Evolutionary conservation across 2,113 vertebrate genomes (phyloP).

Genomic region (Cyanocitta stelleri): DNA sequence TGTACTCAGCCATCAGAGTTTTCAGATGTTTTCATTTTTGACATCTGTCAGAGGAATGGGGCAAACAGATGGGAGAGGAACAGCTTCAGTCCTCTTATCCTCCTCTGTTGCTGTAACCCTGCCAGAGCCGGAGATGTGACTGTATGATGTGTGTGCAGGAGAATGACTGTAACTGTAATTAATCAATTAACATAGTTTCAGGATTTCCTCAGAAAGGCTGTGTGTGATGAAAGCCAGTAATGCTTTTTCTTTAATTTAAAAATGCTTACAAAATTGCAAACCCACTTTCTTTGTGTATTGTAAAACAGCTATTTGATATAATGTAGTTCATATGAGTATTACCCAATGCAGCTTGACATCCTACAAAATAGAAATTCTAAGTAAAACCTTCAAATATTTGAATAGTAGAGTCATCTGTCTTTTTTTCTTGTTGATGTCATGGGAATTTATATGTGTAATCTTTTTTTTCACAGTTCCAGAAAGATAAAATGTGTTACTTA

Average conservation of each 20-base stretch:
- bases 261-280: background rate
- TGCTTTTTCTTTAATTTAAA: background rate
- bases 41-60: background rate
- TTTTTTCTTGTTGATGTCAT: background rate
- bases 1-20: background rate
- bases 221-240: background rate
- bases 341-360: background rate
- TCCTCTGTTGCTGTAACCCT: background rate
- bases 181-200: background rate
- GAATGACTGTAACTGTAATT: background rate
- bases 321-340: background rate
- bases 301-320: background rate
- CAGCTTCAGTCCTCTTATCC: background rate
- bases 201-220: background rate
- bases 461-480: background rate
- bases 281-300: fast-evolving
- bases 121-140: background rate
- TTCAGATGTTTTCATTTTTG: background rate
- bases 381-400: background rate
- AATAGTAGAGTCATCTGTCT: background rate
- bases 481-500: background rate
- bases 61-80: background rate
- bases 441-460: background rate
- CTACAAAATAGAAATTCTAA: background rate
- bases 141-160: background rate